Evolutionary conservation across 1,140 invertebrate species (phyloP).

Genomic region (Cyrtorhinus lividipennis): DNA sequence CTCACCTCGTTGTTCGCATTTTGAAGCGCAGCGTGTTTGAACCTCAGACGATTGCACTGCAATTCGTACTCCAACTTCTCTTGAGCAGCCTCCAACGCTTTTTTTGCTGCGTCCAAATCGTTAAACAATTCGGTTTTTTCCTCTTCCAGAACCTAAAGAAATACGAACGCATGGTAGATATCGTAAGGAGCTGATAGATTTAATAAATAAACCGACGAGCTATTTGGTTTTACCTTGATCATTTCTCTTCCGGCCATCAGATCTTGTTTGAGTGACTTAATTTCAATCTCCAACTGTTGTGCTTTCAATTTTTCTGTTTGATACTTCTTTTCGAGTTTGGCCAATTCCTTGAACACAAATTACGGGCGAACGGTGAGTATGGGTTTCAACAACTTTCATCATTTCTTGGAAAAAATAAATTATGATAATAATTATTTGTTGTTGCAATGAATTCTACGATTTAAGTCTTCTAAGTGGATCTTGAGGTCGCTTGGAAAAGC

Average conservation of each 20-base stretch:
- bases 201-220: no score
- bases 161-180: neutral
- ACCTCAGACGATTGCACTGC: neutral
- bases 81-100: neutral
- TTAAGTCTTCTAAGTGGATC: no score
- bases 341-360: conserved; percentile 14
- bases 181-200: no score
- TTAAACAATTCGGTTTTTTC: neutral
- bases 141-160: neutral
- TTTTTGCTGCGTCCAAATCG: neutral
- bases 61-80: conserved; percentile 4
- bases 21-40: neutral
- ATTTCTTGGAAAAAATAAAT: no score
- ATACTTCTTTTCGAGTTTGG: conserved; percentile 7
- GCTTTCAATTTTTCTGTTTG: conserved; percentile 6
- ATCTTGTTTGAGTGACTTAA: conserved; percentile 7
- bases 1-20: conserved; percentile 6
- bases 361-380: no score
- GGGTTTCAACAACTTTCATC: neutral
- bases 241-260: no score
- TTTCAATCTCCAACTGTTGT: neutral
- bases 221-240: no score
- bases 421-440: no score
- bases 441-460: no score
- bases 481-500: no score